Conservation (phyloP, 2,797 vertebrate genomes). For the Fistularia commersonii region DNA sequence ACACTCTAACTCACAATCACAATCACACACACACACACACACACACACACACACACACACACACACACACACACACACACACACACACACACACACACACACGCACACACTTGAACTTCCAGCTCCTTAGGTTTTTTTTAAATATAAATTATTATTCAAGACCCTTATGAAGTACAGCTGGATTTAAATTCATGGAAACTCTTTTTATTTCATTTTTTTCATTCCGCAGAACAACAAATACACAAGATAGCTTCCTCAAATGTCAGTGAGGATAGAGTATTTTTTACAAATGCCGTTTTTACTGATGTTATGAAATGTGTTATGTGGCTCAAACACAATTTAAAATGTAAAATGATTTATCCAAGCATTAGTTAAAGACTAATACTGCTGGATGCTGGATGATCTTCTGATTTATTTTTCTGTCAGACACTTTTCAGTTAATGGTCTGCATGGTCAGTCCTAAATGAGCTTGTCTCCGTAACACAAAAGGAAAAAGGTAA, state of each 20-base stretch:
- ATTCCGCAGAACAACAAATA: constrained; percentile 46
- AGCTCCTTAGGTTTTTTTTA: constrained; percentile 69
- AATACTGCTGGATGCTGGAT: no score
- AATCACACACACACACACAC: constrained; percentile 16
- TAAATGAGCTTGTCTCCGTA: constrained; percentile 34
- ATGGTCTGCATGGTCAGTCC: constrained; percentile 36
- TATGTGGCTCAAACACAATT: neutral
- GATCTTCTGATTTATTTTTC: no score
- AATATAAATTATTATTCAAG: constrained; percentile 80
- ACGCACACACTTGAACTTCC: neutral
- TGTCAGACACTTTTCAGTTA: constrained; percentile 18
- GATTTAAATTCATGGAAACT: constrained; percentile 78
- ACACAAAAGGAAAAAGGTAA: constrained; percentile 22
- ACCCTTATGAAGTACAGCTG: constrained; percentile 68
- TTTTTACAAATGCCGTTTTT: constrained; percentile 52
- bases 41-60: constrained; percentile 19
- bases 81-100: neutral
- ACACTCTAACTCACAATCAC: constrained; percentile 17
- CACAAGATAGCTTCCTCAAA: constrained; percentile 53
- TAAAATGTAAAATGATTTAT: constrained; percentile 59
- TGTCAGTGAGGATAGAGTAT: constrained; percentile 22
- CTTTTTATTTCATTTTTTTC: constrained; percentile 63
- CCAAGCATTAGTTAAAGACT: no score
- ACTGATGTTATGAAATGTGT: constrained; percentile 15
- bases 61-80: constrained; percentile 3